Evolutionary conservation across 2,888 invertebrate genomes (phyloP), one percentile per base, ranked within the genome.

Genomic region (Apamea crenata): DNA sequence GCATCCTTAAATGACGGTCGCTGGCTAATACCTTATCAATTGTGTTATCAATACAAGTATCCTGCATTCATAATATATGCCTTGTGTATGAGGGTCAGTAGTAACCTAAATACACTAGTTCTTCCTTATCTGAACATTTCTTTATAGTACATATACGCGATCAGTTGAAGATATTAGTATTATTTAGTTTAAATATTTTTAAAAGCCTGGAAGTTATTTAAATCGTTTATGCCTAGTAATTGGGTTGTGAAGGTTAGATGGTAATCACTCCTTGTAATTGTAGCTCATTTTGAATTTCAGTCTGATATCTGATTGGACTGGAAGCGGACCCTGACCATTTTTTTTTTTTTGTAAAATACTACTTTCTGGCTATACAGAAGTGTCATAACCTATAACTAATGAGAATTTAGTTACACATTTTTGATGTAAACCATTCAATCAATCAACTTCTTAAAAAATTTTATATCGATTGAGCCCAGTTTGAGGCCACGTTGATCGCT

Each of bases 11-110:
- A 47, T 44, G 2, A n/a, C 50, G 10, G 21, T n/a, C 47, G 18
- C 21, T 59, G 56, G 25, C 78, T 36, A 47, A 69, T 50, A 32
- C 29, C 40, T 80, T 80, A 80, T 78, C 72, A 61, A 80, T 50
- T 25, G 16, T 67, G 25, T 67, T 80, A 68, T 78, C 68, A 29
- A 0, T 18, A 61, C 68, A 61, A 78, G 61, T 32, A 78, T 25
- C 16, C 14, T 47, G 47, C 47, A 47, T 47, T 47, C 12, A 47
- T 47, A 40, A 47, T 47, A 10, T 47, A 18, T 76, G 25, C 32
- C n/a, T 75, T 56, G 29, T 14, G 25, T n/a, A n/a, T 63, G 40
- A 29, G 77, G 59, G 77, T 77, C 47, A 63, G 16, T 40, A 29
- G 18, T 77, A 36, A 76, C 59, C n/a, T 47, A 61, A 47, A 47